A percentile compares a stretch with the other conserved stretches of the same genome.
phyloP scores from a whole-genome alignment of 2,113 vertebrate species.

The Phodopus roborovskii region DNA sequence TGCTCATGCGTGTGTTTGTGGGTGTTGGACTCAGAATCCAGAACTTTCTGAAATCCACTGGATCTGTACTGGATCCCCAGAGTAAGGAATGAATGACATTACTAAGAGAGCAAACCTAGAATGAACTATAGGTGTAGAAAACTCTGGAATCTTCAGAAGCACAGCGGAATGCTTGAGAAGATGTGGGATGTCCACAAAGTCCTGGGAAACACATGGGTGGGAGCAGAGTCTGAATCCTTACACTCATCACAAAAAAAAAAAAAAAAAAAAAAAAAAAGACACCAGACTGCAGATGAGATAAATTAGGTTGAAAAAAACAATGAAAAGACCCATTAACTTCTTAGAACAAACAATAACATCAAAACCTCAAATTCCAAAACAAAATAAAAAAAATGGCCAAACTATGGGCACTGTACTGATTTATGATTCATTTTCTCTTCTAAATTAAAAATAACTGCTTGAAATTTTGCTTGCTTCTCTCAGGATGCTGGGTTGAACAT shows the following conservation, averaged over 20 bases:
- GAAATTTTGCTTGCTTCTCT: neutral
- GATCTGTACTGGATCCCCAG: neutral
- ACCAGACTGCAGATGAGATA: neutral
- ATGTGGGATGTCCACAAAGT: neutral
- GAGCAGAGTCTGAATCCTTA: neutral
- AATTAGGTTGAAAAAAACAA: neutral
- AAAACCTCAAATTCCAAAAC: constrained; percentile 16
- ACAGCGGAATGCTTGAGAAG: neutral
- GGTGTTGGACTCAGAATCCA: neutral
- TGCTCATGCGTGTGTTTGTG: neutral
- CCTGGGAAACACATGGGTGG: neutral
- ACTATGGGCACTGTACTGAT: neutral
- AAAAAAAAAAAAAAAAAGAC: neutral
- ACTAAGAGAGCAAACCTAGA: neutral
- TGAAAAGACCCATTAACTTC: neutral
- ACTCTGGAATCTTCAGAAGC: neutral
- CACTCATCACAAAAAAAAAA: neutral
- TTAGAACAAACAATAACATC: neutral
- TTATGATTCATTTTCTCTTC: neutral
- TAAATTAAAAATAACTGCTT: neutral
- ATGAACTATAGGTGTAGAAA: neutral
- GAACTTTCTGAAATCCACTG: neutral
- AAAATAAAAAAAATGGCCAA: neutral
- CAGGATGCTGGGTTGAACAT: neutral
- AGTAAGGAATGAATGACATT: neutral